These are phyloP conservation scores for Axis porcinus DNA, from an alignment of 2,113 vertebrate genomes.

Conservation along the genomic window DNA sequence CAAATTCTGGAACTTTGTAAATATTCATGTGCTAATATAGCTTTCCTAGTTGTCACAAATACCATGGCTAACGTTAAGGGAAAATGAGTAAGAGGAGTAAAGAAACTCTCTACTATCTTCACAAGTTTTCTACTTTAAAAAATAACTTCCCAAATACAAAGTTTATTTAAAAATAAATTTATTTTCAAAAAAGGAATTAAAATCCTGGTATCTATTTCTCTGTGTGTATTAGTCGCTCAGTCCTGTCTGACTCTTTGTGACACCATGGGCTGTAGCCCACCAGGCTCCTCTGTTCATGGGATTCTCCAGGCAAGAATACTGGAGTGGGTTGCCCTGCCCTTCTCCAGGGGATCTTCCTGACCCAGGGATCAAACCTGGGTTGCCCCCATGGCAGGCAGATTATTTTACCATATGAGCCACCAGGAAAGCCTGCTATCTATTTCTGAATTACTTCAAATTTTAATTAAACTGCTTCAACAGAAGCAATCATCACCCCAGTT, in stretches of 20 bases:
- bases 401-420: not conserved
- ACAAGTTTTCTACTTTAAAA: not conserved
- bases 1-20: not conserved
- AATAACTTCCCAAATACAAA: not conserved
- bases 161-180: not conserved
- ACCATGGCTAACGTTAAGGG: not conserved
- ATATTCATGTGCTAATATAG: not conserved
- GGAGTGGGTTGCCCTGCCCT: not conserved
- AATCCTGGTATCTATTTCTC: not conserved
- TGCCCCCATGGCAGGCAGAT: not conserved
- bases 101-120: not conserved
- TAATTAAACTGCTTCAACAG: not conserved
- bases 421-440: not conserved
- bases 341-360: not conserved
- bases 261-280: not conserved
- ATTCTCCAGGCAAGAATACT: not conserved
- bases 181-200: slow-evolving; percentile 1
- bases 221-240: not conserved
- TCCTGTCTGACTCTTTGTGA: not conserved
- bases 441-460: not conserved
- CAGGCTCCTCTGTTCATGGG: not conserved
- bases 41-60: not conserved
- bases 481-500: not conserved
- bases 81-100: not conserved
- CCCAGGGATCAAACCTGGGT: not conserved